Conservation (phyloP, 2,113 vertebrate species). For the Nesogale talazaci region DNA sequence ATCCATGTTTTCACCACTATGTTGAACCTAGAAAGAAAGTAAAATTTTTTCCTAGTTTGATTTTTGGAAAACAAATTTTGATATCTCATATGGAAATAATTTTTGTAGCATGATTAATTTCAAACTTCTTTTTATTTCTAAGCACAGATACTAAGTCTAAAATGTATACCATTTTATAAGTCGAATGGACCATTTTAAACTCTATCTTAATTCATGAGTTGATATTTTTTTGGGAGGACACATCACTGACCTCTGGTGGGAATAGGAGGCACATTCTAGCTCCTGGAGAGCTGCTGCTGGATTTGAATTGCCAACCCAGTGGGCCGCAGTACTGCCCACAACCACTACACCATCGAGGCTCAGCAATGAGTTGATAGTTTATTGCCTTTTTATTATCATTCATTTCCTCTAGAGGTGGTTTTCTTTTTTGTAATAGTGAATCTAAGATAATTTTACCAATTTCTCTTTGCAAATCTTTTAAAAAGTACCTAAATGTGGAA, state of each 20-base stretch:
- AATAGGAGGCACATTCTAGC: no score
- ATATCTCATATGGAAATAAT: conserved; percentile 40
- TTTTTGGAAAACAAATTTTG: not conserved
- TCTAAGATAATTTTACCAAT: not conserved
- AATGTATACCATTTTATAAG: not conserved
- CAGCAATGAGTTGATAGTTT: conserved; percentile 1
- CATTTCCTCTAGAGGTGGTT: not conserved
- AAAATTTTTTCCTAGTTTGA: conserved; percentile 12
- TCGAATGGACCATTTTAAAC: no score
- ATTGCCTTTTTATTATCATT: conserved; percentile 21
- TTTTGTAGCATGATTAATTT: conserved; percentile 42
- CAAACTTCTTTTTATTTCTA: conserved; percentile 52
- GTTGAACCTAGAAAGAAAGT: not conserved
- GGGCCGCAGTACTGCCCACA: no score
- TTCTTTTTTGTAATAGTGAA: not conserved
- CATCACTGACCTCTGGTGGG: no score
- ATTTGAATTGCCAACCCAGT: no score
- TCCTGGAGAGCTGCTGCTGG: no score
- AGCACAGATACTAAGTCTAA: conserved; percentile 42
- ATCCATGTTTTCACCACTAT: not conserved
- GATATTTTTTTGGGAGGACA: no score
- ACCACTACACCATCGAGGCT: no score
- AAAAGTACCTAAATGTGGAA: not conserved
- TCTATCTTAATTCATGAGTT: no score
- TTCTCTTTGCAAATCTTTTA: not conserved